A percentile compares a stretch with the other conserved stretches of the same genome.
Conservation (phyloP, 2,113 vertebrate species). For the Malurus alboscapulatus region DNA sequence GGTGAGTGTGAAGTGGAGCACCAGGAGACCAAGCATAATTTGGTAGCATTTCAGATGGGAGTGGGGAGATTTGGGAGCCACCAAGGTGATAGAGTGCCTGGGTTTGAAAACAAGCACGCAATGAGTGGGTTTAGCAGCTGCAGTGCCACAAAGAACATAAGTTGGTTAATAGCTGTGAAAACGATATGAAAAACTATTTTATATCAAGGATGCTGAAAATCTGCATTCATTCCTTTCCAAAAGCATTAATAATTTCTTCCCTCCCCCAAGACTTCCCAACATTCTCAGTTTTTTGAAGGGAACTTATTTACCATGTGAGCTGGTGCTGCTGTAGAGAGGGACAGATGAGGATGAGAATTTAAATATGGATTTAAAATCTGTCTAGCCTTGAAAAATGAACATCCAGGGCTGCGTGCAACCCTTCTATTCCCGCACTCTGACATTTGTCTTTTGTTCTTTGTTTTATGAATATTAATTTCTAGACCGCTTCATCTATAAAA, state of each 20-base stretch:
- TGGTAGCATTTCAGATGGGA: not conserved
- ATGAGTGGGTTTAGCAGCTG: not conserved
- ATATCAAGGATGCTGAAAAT: not conserved
- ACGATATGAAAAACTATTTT: not conserved
- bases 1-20: not conserved
- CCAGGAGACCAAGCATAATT: not conserved
- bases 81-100: not conserved
- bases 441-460: not conserved
- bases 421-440: not conserved
- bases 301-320: not conserved
- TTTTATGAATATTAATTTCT: not conserved
- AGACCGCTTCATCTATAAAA: not conserved
- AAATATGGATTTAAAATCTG: not conserved
- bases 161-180: not conserved
- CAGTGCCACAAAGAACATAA: not conserved
- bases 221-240: not conserved
- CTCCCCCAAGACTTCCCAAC: not conserved
- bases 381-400: not conserved
- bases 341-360: not conserved
- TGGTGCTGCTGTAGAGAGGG: not conserved
- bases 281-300: not conserved
- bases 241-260: not conserved
- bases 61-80: not conserved
- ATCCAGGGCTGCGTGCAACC: accelerated
- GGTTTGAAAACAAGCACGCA: not conserved